Conservation (phyloP, 2,797 vertebrate genomes). For the Sebastes nivosus region DNA sequence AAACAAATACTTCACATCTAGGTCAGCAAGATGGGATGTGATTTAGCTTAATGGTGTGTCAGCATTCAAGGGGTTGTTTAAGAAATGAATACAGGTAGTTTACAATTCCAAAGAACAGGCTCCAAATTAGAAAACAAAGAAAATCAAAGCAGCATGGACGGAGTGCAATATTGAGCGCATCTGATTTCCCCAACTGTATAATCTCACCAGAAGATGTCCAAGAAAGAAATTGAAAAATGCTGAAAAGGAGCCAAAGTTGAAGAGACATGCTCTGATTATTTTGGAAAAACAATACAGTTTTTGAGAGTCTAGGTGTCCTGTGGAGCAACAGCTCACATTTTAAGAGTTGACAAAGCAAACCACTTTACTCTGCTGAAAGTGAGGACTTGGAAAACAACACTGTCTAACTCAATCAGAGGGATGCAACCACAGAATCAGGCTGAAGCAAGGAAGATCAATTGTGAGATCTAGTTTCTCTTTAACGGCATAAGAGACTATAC, state of each 20-base stretch:
- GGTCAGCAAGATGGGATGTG: background rate
- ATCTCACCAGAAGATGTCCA: constrained; percentile 5
- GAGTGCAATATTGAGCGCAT: constrained; percentile 20
- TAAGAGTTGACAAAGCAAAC: background rate
- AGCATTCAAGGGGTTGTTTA: background rate
- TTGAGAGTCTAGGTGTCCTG: background rate
- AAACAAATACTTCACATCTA: constrained; percentile 26
- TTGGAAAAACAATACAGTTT: background rate
- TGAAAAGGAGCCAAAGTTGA: constrained; percentile 8
- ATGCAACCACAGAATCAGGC: background rate
- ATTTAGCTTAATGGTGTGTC: background rate
- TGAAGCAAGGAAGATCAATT: background rate
- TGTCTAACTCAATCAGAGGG: constrained; percentile 1
- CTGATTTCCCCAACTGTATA: background rate
- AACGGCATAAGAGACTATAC: background rate
- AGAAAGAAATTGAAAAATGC: constrained; percentile 1
- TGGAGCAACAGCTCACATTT: constrained; percentile 23
- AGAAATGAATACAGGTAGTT: background rate
- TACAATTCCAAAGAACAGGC: constrained; percentile 13
- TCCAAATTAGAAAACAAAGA: constrained; percentile 1
- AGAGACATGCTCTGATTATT: background rate
- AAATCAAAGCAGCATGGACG: constrained; percentile 6
- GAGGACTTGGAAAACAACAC: constrained; percentile 11
- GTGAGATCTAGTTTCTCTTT: background rate
- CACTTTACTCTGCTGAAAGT: constrained; percentile 1